phyloP scores from a whole-genome alignment of 1,140 invertebrate species.

The Drosophila melanica region DNA sequence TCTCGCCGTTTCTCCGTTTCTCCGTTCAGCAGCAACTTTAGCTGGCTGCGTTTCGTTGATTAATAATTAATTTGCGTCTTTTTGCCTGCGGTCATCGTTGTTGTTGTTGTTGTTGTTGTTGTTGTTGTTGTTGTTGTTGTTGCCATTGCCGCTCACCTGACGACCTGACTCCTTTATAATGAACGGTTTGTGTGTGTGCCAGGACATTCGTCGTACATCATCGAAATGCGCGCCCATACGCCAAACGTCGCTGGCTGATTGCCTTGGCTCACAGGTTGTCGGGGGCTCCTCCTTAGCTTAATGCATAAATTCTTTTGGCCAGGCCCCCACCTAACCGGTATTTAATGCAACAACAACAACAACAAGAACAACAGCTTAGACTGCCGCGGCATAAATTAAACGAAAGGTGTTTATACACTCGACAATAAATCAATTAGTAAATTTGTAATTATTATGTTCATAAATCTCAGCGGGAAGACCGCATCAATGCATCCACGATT shows the following conservation, averaged over 20 bases:
- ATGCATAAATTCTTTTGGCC: constrained; percentile 67
- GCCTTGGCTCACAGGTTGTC: constrained; percentile 71
- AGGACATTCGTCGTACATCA: constrained; percentile 79
- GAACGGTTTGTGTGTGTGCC: constrained; percentile 72
- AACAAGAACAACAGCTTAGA: constrained; percentile 28
- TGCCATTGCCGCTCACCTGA: constrained; percentile 59
- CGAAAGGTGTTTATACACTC: constrained; percentile 79
- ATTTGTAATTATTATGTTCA: constrained; percentile 84
- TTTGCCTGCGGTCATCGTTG: constrained; percentile 56
- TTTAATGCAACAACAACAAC: constrained; percentile 54
- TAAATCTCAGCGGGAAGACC: constrained; percentile 68
- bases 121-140: background rate
- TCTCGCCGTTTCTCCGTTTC: background rate
- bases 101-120: constrained; percentile 17
- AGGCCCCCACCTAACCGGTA: constrained; percentile 59
- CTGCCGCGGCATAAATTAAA: constrained; percentile 71
- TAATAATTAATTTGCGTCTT: constrained; percentile 83
- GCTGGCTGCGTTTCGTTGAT: constrained; percentile 74
- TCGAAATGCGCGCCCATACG: constrained; percentile 58
- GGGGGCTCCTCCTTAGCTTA: constrained; percentile 51
- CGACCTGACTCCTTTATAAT: constrained; percentile 80
- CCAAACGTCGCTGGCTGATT: constrained; percentile 54
- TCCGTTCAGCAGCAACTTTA: constrained; percentile 3
- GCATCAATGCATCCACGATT: constrained; percentile 27
- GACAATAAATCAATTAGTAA: constrained; percentile 83